Evolutionary conservation across 2,888 invertebrate species (phyloP), one percentile per base, ranked within the genome.

Genomic region (Alviniconcha strummeri): DNA sequence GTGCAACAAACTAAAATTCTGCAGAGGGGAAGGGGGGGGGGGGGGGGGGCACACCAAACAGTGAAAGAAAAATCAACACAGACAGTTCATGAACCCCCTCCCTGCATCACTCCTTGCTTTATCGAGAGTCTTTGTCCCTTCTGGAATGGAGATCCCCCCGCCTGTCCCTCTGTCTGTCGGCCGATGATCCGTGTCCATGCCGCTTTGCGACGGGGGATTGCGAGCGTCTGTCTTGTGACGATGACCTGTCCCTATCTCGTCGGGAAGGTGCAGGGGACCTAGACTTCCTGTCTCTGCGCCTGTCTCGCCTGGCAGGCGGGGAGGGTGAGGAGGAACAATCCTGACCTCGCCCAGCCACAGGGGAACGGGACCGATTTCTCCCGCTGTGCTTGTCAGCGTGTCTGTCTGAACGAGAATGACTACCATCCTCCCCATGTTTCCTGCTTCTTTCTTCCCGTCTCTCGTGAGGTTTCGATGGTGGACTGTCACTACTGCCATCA

Each of bases 181-280:
- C 36, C 36, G 36, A 36, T 36, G 36, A 36, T 36, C 36, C 3
- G 36, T 36, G 1, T 36, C 36, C 36, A 36, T 36, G 36, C 36
- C 36, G 36, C 36, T 36, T 36, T 0, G 36, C 36, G 36, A 36
- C 36, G 36, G 36, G 36, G 36, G 36, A 36, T 36, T 3, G 36
- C 36, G 36, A 36, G 36, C 64, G 78, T 13, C 78, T 4, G 64
- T 78, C 78, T 9, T 52, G 19, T 13, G 78, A 78, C 6, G 74
- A 74, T 8, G 76, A 80, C 60, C 82, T 84, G 36, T 83, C 81
- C 56, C 78, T 81, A 52, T 71, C 57, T 4, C 72, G 19, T 52
- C 77, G 71, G 60, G 54, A 13, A 8, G 67, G 60, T 36, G 36
- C 36, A 19, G 69, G 71, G 0, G 69, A 71, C 71, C 8, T 19